Conservation (phyloP, 2,113 vertebrate genomes). For the Lathamus discolor region DNA sequence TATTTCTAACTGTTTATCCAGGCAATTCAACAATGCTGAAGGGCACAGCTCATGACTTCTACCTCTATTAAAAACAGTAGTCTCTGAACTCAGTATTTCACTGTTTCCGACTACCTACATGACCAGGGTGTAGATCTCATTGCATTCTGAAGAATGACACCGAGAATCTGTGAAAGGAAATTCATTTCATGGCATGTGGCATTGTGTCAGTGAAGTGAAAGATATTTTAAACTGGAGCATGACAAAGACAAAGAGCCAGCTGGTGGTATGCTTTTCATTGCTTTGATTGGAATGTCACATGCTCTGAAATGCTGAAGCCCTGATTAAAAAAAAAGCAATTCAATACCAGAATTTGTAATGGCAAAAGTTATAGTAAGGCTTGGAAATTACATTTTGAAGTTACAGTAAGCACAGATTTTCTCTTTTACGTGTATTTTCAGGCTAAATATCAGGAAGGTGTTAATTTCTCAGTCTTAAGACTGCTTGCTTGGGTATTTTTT, state of each 20-base stretch:
- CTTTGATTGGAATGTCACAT: not conserved
- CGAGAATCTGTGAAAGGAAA: not conserved
- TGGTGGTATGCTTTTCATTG: not conserved
- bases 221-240: not conserved
- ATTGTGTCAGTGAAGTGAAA: not conserved
- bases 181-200: not conserved
- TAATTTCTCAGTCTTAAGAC: not conserved
- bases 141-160: not conserved
- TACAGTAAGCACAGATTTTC: not conserved
- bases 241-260: not conserved
- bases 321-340: not conserved
- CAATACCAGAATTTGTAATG: not conserved
- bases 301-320: not conserved
- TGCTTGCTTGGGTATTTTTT: not conserved
- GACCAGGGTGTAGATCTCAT: not conserved
- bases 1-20: not conserved
- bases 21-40: not conserved
- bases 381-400: not conserved
- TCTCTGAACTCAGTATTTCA: not conserved
- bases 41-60: not conserved
- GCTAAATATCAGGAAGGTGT: not conserved
- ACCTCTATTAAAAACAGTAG: not conserved
- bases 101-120: not conserved
- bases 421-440: not conserved
- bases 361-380: not conserved